Conservation (phyloP, 2,113 vertebrate species). For the Octodon degus region DNA sequence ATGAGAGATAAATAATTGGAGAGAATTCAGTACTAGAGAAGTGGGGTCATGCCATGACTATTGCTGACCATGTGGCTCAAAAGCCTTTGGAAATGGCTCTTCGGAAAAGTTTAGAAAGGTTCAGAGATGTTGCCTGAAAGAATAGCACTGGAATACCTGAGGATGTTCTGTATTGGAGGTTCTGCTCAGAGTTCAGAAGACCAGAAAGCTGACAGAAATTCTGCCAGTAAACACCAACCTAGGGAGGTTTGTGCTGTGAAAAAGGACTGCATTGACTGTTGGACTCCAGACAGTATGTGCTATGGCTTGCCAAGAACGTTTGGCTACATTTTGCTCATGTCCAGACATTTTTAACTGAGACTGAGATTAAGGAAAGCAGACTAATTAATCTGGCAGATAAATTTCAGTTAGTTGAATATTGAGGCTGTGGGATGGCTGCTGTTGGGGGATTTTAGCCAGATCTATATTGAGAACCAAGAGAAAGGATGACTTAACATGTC, state of each 20-base stretch:
- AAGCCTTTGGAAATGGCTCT: no score
- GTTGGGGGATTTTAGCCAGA: neutral
- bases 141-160: no score
- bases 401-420: neutral
- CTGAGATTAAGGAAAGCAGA: neutral
- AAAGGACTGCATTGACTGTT: neutral
- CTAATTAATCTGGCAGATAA: neutral
- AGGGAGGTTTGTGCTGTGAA: neutral
- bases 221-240: neutral
- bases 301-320: neutral
- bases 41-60: no score
- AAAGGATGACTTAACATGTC: no score
- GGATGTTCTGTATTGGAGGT: no score
- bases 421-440: neutral
- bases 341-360: neutral
- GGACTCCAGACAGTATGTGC: neutral
- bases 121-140: no score
- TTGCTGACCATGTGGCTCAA: no score
- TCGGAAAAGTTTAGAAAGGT: no score
- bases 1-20: no score
- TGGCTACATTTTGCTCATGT: neutral
- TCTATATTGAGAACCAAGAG: no score
- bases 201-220: neutral
- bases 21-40: no score
- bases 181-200: no score